A percentile compares a stretch with the other conserved stretches of the same genome.
These are phyloP conservation scores for Tholera decimalis DNA, from an alignment of 2,888 invertebrate species.

Conservation along the genomic window DNA sequence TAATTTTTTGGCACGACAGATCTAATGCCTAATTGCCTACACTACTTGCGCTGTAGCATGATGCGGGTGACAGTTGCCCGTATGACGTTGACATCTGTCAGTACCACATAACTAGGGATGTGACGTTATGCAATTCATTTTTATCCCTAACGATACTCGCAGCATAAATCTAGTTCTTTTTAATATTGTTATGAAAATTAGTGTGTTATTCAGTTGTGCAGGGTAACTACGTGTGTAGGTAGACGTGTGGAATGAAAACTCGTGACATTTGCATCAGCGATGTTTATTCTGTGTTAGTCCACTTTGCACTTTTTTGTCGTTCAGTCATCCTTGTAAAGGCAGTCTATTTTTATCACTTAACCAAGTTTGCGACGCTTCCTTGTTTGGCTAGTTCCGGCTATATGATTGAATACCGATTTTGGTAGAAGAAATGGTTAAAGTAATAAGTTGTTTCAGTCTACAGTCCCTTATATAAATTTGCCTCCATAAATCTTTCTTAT, in stretches of 20 bases:
- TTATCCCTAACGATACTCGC: too few species aligned
- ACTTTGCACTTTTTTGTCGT: slow-evolving; percentile 33
- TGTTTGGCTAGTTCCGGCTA: slow-evolving; percentile 8
- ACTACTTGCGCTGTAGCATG: too few species aligned
- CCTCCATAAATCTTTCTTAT: too few species aligned
- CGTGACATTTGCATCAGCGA: slow-evolving; percentile 45
- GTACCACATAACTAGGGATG: too few species aligned
- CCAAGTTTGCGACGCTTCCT: slow-evolving; percentile 6
- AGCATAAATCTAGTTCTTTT: too few species aligned
- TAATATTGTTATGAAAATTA: too few species aligned
- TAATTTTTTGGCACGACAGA: slow-evolving; percentile 1
- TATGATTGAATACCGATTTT: not conserved
- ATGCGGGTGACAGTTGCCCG: too few species aligned
- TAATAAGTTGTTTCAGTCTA: not conserved
- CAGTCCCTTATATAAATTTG: too few species aligned
- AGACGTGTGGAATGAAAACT: slow-evolving; percentile 32
- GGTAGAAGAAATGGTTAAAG: not conserved
- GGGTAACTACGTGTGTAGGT: too few species aligned
- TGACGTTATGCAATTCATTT: too few species aligned
- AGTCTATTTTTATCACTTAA: slow-evolving; percentile 35
- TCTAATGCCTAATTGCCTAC: not conserved
- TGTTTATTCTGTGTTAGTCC: slow-evolving; percentile 5
- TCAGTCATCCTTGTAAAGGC: slow-evolving; percentile 16
- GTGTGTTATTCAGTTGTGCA: too few species aligned
- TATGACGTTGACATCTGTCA: too few species aligned